Base-by-base conservation (phyloP, 1,140 invertebrate genomes). In the Brachionus koreanus region DNA sequence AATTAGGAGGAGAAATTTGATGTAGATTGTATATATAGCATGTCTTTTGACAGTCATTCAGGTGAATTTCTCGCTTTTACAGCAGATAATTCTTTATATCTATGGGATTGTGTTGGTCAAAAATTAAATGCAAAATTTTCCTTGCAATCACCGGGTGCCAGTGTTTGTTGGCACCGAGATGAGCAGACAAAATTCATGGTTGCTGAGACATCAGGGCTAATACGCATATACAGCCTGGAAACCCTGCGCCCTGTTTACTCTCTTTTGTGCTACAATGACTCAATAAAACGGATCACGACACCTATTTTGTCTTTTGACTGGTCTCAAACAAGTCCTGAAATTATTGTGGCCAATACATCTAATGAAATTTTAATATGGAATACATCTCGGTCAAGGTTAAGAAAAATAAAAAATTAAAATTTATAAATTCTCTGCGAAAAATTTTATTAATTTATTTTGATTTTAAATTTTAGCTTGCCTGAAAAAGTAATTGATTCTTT, bases 131-230 rank as follows among this genome's bases (percentile, higher is more conserved):
- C 69, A 4, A 74, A 46, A 29, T 74, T 74, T 74, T 74, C 42
- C 12, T 25, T 74, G 1, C 39, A 74, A 39, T 74, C 69, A 74
- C 69, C 69, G 43, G 69, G 69, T 29, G 37, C 19, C 2, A 74
- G 42, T 74, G 42, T 74, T 46, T 74, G 69, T 46, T 74, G 69
- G 69, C 69, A 74, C 25, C 39, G 69, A 46, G 69, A 74, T 29
- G 69, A 74, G 43, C 37, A 49, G 3, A 49, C 69, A 12, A 74
- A 74, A 46, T 74, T 74, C 43, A 74, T 74, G 69, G 69, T 74
- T 4, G 39, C 39, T 46, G 69, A 74, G 23, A 46, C 37, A 16
- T 74, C 69, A 23, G 69, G 69, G 6, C 19, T 74, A 5, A 46
- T 74, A 23, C 37, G 69, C 7, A 74, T 74, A 10, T 74, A 74